Evolutionary conservation across 2,113 vertebrate genomes (phyloP), one percentile per base, ranked within the genome.

Genomic region (Chunga burmeisteri): DNA sequence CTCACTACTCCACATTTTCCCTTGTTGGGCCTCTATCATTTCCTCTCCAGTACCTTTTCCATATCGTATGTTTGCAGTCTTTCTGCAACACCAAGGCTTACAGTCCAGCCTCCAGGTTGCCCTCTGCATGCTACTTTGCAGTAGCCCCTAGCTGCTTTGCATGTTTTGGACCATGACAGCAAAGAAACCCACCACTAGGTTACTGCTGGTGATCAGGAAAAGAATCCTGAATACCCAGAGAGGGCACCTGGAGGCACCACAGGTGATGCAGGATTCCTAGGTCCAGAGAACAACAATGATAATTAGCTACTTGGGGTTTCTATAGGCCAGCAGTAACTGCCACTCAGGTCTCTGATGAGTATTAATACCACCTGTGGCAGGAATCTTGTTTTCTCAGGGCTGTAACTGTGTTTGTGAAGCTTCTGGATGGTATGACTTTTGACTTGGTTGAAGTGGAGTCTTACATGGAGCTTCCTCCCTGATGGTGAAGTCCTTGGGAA

Each of bases 401-500:
- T 58, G 47, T 29, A 25, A 5, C 47, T 71, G 32, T 81, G 49
- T 86, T 95, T 96, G 98, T 98, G 98, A 97, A 34, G 72, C 42
- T 91, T 46, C 73, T 63, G 59, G 17, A 14, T 36, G 27, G 7
- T 49, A 26, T 3, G 49, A 9, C 12, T 42, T 53, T 82, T 46
- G 72, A 84, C 14, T 13, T 53, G 10, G 81, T 96, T 55, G n/a
- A 78, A 71, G 98, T 98, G 97, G 97, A 97, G 27, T 98, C 98
- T 75, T 97, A 97, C 72, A 58, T 97, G 98, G 98, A 98, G 98
- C 92, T 98, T 98, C 93, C 95, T 98, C 88, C 95, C 96, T 42
- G 98, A 98, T 21, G 97, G 97, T 50, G 98, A 99, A 82, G 98
- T 96, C 55, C 97, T 98, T 58, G 52, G 98, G 66, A 99, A 98